Evolutionary conservation across 2,888 invertebrate genomes (phyloP).

Genomic region (Cerastis leucographa): DNA sequence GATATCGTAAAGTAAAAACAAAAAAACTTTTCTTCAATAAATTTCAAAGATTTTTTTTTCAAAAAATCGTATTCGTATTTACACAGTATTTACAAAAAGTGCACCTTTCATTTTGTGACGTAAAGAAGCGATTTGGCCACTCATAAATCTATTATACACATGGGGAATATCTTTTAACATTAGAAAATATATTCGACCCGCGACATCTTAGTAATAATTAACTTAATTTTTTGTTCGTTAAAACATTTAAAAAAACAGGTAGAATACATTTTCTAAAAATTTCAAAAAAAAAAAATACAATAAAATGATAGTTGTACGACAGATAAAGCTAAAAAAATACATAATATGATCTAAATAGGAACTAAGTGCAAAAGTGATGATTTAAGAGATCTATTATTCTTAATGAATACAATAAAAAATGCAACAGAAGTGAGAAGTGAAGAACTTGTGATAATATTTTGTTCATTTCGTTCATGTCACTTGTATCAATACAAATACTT

Average conservation of each 20-base stretch:
- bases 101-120: conserved; percentile 77
- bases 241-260: conserved; percentile 73
- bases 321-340: conserved; percentile 84
- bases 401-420: conserved; percentile 84
- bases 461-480: conserved; percentile 57
- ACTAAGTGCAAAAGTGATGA: conserved; percentile 88
- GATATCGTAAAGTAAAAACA: conserved; percentile 81
- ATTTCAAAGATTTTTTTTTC: conserved; percentile 76
- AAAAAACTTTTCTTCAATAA: conserved; percentile 74
- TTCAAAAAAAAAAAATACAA: conserved; percentile 60
- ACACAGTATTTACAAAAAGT: conserved; percentile 89
- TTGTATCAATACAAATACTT: conserved; percentile 65
- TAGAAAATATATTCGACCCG: conserved; percentile 81
- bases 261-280: conserved; percentile 82
- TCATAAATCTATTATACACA: conserved; percentile 77
- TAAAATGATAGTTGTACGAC: conserved; percentile 70
- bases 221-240: conserved; percentile 68
- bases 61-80: conserved; percentile 84
- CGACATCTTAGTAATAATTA: conserved; percentile 71
- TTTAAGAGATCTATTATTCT: conserved; percentile 86
- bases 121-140: conserved; percentile 86
- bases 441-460: conserved; percentile 54
- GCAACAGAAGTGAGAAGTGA: conserved; percentile 80
- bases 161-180: conserved; percentile 66
- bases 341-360: conserved; percentile 89